phyloP scores from a whole-genome alignment of 2,113 vertebrate species.

The Athene noctua region DNA sequence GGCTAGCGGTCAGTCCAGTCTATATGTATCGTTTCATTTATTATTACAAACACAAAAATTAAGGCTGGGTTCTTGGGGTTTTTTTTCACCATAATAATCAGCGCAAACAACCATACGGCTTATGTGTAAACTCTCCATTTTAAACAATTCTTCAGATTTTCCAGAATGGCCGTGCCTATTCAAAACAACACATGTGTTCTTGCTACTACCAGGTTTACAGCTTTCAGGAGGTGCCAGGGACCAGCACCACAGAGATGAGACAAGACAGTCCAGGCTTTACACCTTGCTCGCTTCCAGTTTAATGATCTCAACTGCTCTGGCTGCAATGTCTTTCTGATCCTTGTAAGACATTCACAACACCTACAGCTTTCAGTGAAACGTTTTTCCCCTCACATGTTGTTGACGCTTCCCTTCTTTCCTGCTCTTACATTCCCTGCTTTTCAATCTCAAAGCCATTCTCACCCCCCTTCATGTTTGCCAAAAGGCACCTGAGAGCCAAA shows the following conservation, averaged over 20 bases:
- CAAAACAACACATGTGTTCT: not conserved
- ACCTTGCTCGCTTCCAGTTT: not conserved
- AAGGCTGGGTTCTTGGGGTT: not conserved
- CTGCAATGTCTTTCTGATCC: not conserved
- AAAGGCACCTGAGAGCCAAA: not conserved
- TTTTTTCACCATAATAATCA: not conserved
- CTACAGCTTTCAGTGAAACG: not conserved
- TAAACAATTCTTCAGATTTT: not conserved
- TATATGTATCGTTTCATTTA: not conserved
- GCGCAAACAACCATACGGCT: not conserved
- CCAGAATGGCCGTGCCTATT: not conserved
- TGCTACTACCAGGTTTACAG: not conserved
- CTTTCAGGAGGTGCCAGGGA: not conserved
- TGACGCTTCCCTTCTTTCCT: not conserved
- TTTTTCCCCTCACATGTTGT: not conserved
- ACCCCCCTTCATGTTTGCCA: not conserved
- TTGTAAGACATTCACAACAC: not conserved
- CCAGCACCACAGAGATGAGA: not conserved
- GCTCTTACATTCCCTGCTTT: not conserved
- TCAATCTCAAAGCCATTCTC: not conserved
- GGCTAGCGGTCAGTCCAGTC: not conserved
- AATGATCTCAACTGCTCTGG: not conserved
- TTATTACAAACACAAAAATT: not conserved
- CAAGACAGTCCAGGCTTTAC: not conserved
- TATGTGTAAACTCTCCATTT: constrained; percentile 1